These are phyloP conservation scores for Ataeniobius toweri DNA, from an alignment of 2,797 vertebrate genomes.

Conservation along the genomic window DNA sequence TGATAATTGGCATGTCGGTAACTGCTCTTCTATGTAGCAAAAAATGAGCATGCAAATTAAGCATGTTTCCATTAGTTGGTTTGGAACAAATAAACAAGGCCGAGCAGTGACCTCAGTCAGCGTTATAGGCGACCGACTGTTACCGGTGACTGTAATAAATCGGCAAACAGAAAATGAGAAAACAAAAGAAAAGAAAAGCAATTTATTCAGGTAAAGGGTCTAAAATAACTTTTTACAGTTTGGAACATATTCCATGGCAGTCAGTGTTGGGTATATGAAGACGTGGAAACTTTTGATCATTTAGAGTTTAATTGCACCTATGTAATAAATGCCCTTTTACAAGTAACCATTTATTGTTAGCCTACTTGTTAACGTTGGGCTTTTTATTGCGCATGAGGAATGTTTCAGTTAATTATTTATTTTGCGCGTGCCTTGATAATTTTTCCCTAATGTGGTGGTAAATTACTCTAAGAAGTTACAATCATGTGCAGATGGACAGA, in stretches of 20 bases:
- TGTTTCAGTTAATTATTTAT: not conserved
- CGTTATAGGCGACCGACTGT: not conserved
- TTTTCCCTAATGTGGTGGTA: not conserved
- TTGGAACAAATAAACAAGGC: not conserved
- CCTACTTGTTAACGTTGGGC: not conserved
- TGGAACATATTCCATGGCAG: not conserved
- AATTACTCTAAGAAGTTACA: not conserved
- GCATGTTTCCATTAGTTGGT: not conserved
- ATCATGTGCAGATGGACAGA: not conserved
- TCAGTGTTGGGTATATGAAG: not conserved
- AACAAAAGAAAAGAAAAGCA: not conserved
- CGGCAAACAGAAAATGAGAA: not conserved
- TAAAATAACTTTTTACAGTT: not conserved
- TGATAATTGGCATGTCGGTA: constrained; percentile 11
- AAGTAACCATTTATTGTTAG: not conserved
- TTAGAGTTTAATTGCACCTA: not conserved
- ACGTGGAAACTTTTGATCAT: constrained; percentile 5
- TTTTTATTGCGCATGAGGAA: not conserved
- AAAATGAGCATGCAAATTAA: not conserved
- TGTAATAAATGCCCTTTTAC: not conserved
- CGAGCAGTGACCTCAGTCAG: not conserved
- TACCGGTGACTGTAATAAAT: not conserved
- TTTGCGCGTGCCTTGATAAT: not conserved
- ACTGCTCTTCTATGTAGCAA: constrained; percentile 1
- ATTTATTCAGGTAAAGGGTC: not conserved